Evolutionary conservation across 2,888 invertebrate genomes (phyloP), one percentile per base, ranked within the genome.

Genomic region (Drosophila yooni): DNA sequence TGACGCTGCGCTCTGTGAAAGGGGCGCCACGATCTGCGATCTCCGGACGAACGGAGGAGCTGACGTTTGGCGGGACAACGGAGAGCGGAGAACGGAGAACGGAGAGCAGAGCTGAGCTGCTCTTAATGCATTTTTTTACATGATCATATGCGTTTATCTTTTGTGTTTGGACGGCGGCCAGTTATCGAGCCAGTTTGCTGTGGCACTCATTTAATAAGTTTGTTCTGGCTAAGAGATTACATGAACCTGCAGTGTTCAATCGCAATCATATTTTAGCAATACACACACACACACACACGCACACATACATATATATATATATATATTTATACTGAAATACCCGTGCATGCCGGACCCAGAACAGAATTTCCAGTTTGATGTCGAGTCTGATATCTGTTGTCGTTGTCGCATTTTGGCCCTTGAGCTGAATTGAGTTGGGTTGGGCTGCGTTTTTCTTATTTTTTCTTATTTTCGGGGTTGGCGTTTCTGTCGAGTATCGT

Each of bases 211-310:
- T 88, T 86, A 85, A 85, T 79, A 78, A 82, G 76, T 88, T 83
- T 91, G 88, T 83, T 83, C 86, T 81, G 83, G 81, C 91, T 91
- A 91, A 92, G 89, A 92, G 92, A 92, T 92, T 92, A 92, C 92
- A 92, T 92, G 92, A 92, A 92, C 92, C 92, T 92, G 92, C 91
- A 91, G 83, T 92, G 92, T 92, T 91, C 85, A 90, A 88, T 81
- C 83, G 89, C 90, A 91, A 90, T 91, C 91, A 90, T 90, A 90
- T 87, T 84, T 83, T 72, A 80, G 43, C 56, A 66, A 27, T 61
- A 51, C 57, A 71, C 56, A 31, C 46, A 51, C 43, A 52, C 61
- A 59, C 25, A 62, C 5, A 51, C 8, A 34, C 10, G 38, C 4
- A 48, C 25, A 46, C 4, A 2, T 11, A 18, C 18, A 25, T 21